Evolutionary conservation across 2,888 invertebrate species (phyloP), one percentile per base, ranked within the genome.

Genomic region (Cerastis rubricosa): DNA sequence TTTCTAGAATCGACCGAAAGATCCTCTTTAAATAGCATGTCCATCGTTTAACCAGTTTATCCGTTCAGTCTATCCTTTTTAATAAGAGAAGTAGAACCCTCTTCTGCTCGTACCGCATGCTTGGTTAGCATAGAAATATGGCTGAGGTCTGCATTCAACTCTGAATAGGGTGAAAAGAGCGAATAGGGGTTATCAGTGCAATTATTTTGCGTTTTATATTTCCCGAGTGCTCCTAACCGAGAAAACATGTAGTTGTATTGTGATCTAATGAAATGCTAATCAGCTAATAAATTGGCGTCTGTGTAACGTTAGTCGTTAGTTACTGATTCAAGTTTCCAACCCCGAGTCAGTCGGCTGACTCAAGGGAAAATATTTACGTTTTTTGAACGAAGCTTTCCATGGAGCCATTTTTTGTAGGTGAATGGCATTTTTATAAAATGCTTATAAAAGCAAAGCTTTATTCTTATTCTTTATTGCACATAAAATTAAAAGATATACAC

Each of bases 111-210:
- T 43, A 40, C 57, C 19, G 40, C 43, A 65, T 59, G 57, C 19
- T 54, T 64, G 35, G n/a, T n/a, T 4, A 40, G 35, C 43, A 70
- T 66, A 74, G 67, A 69, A 81, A 69, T 29, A 47, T 17, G 25
- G 51, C 29, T 61, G 69, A 47, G 74, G 65, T 74, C 25, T 47
- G 57, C 68, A 74, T 85, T 83, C 78, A 85, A 14, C 40, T 35
- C 47, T 80, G 85, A 76, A 59, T 67, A 65, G 12, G 11, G 40
- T 22, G 40, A 64, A n/a, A 14, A 69, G 25, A 14, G 19, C 80
- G 72, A 77, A 81, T 59, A 70, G 51, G 54, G 76, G 59, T 29
- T 76, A 83, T 85, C 74, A 71, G 77, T 29, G 85, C 82, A 77
- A 85, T 83, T 85, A 83, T 74, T 64, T 69, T 29, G 40, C 54